Conservation (phyloP, 35 echinoderm and acorn worm species). For the Ophiothrix spiculata region DNA sequence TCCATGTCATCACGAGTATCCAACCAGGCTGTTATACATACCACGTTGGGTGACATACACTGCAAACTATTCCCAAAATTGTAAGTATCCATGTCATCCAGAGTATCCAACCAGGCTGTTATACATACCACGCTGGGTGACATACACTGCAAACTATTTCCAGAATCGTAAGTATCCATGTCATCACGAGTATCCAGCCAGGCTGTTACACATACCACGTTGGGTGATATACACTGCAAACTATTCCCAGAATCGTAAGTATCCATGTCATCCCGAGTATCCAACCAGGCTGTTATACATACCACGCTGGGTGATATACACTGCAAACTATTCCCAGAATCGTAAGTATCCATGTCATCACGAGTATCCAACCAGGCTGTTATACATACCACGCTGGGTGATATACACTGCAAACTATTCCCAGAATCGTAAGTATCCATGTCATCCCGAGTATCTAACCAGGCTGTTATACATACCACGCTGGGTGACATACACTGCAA, state of each 20-base stretch:
- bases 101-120: too few relatives aligned
- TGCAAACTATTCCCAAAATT: background rate
- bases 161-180: too few relatives aligned
- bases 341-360: too few relatives aligned
- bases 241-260: background rate
- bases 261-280: background rate
- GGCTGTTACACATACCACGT: background rate
- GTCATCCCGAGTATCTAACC: conserved; percentile 57
- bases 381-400: too few relatives aligned
- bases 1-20: background rate
- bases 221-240: background rate
- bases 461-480: conserved; percentile 82
- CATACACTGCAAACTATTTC: too few relatives aligned
- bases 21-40: background rate
- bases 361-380: too few relatives aligned
- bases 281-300: background rate
- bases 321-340: background rate
- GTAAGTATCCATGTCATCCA: too few relatives aligned
- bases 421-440: conserved; percentile 72
- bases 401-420: too few relatives aligned
- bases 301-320: background rate
- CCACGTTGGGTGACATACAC: background rate
- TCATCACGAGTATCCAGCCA: background rate
- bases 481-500: conserved; percentile 86
- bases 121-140: too few relatives aligned